Conservation (phyloP, 2,113 vertebrate genomes). For the Dipodomys spectabilis region DNA sequence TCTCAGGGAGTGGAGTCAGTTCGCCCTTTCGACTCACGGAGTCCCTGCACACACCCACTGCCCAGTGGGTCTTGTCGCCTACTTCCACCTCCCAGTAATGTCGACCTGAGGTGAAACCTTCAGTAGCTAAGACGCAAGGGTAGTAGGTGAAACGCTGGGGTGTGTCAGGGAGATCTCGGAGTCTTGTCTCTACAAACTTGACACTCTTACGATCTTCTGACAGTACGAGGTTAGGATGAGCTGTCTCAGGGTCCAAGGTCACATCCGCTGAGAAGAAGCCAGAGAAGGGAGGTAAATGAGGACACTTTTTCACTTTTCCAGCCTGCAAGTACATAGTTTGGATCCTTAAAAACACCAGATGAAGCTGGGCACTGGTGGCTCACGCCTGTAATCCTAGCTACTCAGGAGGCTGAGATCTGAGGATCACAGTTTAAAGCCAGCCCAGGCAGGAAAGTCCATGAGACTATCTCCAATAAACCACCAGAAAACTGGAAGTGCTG, state of each 20-base stretch:
- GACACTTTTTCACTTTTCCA: slow-evolving; percentile 63
- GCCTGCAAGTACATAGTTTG: slow-evolving; percentile 55
- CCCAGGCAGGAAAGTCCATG: no score
- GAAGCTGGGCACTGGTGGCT: no score
- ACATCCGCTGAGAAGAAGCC: slow-evolving; percentile 81
- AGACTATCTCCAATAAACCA: no score
- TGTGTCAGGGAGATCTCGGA: slow-evolving; percentile 81
- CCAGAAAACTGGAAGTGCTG: no score
- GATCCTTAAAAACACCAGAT: neutral
- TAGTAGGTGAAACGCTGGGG: slow-evolving; percentile 83
- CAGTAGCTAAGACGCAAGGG: slow-evolving; percentile 82
- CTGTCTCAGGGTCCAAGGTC: slow-evolving; percentile 82
- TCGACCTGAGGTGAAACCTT: slow-evolving; percentile 85
- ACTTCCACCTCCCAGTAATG: slow-evolving; percentile 87
- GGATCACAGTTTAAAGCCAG: no score
- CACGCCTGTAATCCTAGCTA: no score
- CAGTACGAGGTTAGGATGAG: slow-evolving; percentile 83
- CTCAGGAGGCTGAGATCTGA: no score
- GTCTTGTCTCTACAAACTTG: slow-evolving; percentile 79
- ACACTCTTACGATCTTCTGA: slow-evolving; percentile 84
- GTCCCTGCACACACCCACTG: slow-evolving; percentile 83
- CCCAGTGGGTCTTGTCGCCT: slow-evolving; percentile 86
- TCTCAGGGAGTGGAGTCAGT: slow-evolving; percentile 76
- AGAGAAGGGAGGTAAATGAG: slow-evolving; percentile 80
- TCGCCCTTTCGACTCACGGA: slow-evolving; percentile 84